Evolutionary conservation across 2,797 vertebrate genomes (phyloP).

Genomic region (Liasis olivaceus): DNA sequence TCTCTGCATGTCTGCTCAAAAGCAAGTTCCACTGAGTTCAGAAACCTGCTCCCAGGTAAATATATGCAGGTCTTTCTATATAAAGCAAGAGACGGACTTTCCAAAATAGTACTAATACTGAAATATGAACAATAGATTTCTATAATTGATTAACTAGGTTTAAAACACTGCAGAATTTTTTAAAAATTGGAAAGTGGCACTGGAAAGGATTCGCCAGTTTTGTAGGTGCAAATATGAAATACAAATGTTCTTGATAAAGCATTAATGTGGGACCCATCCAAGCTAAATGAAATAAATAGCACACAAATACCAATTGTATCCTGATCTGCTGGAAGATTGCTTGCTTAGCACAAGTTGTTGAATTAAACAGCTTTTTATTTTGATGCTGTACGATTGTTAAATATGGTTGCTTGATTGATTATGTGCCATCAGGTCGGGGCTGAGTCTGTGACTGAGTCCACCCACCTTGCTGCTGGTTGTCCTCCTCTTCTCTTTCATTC

Average conservation of each 20-base stretch:
- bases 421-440: no score
- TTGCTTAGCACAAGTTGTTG: no score
- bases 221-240: background rate
- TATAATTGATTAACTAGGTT: background rate
- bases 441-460: no score
- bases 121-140: background rate
- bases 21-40: background rate
- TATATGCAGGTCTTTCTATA: background rate
- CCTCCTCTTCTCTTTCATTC: no score
- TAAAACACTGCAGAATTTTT: background rate
- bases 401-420: no score
- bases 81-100: background rate
- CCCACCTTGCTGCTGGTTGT: no score
- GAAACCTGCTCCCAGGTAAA: background rate
- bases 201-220: background rate
- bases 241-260: background rate
- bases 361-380: no score
- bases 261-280: background rate
- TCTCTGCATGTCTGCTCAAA: background rate
- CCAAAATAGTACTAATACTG: background rate
- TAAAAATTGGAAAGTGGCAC: background rate
- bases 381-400: no score
- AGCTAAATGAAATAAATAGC: background rate
- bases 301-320: background rate
- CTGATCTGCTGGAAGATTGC: background rate